These are phyloP conservation scores for Ptycholaimellus sp. DNA, from an alignment of 2,888 invertebrate genomes.

Conservation along the genomic window DNA sequence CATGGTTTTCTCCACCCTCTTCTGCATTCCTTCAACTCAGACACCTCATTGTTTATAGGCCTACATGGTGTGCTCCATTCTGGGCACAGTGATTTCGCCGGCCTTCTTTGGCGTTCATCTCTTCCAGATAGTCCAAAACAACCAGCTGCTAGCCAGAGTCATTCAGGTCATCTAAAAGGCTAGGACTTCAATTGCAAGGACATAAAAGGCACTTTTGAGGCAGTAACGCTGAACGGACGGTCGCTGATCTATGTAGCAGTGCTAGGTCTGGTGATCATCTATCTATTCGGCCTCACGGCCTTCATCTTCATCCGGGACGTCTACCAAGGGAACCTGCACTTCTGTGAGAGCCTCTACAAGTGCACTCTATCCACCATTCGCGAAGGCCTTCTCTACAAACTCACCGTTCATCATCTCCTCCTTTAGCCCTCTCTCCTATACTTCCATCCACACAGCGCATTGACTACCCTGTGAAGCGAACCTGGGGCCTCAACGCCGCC, in stretches of 20 bases:
- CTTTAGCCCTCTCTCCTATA: too few relatives aligned
- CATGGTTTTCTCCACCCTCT: too few relatives aligned
- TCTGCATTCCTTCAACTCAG: too few relatives aligned
- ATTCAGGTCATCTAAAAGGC: too few relatives aligned
- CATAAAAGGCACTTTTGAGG: too few relatives aligned
- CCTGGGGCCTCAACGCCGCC: too few relatives aligned
- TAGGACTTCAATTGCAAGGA: too few relatives aligned
- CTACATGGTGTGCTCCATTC: not conserved
- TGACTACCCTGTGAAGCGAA: conserved; percentile 5
- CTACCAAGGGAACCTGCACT: conserved; percentile 12
- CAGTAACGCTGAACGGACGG: too few relatives aligned
- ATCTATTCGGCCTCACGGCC: conserved; percentile 21
- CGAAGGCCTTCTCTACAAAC: conserved; percentile 19
- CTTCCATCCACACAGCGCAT: too few relatives aligned
- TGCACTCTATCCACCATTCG: conserved; percentile 24
- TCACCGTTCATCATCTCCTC: too few relatives aligned
- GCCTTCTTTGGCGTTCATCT: conserved; percentile 3
- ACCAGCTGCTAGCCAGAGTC: conserved; percentile 1
- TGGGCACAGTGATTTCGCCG: conserved; percentile 2
- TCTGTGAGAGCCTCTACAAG: conserved; percentile 21
- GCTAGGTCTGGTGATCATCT: conserved; percentile 21
- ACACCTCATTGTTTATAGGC: too few relatives aligned
- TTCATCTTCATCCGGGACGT: conserved; percentile 22
- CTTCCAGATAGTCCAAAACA: conserved; percentile 1
- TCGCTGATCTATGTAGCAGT: conserved; percentile 24